phyloP scores from a whole-genome alignment of 2,797 vertebrate genomes.

The Myripristis murdjan region DNA sequence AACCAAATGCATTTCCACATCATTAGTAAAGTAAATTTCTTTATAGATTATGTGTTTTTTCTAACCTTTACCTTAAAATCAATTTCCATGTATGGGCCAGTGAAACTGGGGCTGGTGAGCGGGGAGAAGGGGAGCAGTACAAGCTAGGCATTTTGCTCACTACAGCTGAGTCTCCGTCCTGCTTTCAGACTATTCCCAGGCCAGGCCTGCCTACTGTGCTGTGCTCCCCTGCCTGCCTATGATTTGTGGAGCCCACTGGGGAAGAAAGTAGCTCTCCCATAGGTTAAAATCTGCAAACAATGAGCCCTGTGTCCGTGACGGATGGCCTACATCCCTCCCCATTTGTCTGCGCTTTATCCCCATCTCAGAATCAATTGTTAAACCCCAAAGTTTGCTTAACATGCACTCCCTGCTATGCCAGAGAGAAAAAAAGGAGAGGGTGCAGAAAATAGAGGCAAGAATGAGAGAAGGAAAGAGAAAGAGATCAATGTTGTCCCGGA shows the following conservation, averaged over 20 bases:
- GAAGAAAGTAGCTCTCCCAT: constrained; percentile 82
- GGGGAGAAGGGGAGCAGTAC: constrained; percentile 61
- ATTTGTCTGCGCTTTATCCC: constrained; percentile 89
- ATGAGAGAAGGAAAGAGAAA: constrained; percentile 52
- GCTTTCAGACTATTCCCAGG: constrained; percentile 81
- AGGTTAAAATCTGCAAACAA: constrained; percentile 90
- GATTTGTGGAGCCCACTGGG: constrained; percentile 87
- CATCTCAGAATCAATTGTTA: constrained; percentile 87
- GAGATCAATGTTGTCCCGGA: constrained; percentile 83
- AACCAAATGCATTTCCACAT: neutral
- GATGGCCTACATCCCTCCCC: constrained; percentile 85
- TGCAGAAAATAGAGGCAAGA: constrained; percentile 44
- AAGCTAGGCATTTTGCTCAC: constrained; percentile 76
- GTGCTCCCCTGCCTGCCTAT: constrained; percentile 79
- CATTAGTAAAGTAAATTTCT: neutral
- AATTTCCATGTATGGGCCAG: constrained; percentile 40
- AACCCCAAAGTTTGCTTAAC: constrained; percentile 87
- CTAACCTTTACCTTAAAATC: constrained; percentile 51
- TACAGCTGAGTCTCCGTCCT: constrained; percentile 79
- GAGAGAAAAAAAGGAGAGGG: neutral
- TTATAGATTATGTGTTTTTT: constrained; percentile 18
- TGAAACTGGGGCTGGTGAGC: constrained; percentile 67
- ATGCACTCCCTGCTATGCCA: constrained; percentile 75
- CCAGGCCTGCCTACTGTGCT: constrained; percentile 74
- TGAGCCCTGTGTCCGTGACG: constrained; percentile 81